These are phyloP conservation scores for Rhynchonycteris naso DNA, from an alignment of 2,797 vertebrate genomes.

Conservation along the genomic window DNA sequence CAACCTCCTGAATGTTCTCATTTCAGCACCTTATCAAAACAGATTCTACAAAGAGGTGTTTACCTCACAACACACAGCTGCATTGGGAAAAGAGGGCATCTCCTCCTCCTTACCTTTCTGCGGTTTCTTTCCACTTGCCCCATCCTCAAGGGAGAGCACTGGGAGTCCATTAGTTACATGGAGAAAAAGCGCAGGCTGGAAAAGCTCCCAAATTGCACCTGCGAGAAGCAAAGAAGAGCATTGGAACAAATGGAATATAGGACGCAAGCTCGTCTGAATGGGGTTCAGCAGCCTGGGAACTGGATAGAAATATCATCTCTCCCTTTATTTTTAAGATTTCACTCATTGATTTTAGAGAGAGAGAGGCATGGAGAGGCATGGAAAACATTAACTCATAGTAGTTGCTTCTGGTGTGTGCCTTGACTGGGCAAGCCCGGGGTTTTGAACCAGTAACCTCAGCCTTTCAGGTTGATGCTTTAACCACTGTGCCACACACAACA, in stretches of 20 bases:
- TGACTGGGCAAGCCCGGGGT: too few species aligned
- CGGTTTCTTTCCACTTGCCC: background rate
- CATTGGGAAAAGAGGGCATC: background rate
- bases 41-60: background rate
- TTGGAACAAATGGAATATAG: background rate
- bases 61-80: background rate
- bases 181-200: background rate
- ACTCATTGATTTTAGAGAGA: too few species aligned
- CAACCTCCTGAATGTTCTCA: background rate
- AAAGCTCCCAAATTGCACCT: background rate
- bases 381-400: too few species aligned
- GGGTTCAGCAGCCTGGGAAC: background rate
- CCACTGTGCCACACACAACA: too few species aligned
- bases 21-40: background rate
- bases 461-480: too few species aligned
- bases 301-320: background rate
- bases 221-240: background rate
- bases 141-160: background rate
- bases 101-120: background rate
- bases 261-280: background rate
- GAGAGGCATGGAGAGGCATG: too few species aligned
- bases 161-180: background rate
- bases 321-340: too few species aligned
- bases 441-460: too few species aligned
- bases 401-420: too few species aligned